phyloP scores from a whole-genome alignment of 2,888 invertebrate genomes.

The Polydrusus tereticollis region DNA sequence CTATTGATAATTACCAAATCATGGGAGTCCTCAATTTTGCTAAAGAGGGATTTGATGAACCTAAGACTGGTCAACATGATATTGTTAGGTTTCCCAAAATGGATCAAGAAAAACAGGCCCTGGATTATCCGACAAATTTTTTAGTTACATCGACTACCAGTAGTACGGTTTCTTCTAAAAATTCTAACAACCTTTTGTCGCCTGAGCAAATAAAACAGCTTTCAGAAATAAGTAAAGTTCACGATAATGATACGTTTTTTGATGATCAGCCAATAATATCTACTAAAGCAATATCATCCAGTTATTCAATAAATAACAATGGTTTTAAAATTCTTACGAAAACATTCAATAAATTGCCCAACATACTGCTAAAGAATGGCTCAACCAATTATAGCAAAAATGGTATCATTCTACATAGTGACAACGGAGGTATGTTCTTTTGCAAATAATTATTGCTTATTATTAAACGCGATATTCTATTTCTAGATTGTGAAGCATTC shows the following conservation, averaged over 20 bases:
- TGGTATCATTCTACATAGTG: background rate
- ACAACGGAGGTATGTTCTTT: slow-evolving; percentile 17
- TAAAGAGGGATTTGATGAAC: slow-evolving; percentile 53
- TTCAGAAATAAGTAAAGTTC: slow-evolving; percentile 72
- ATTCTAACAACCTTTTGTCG: slow-evolving; percentile 55
- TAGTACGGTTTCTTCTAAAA: slow-evolving; percentile 25
- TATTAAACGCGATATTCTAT: too few species aligned
- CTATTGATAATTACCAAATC: slow-evolving; percentile 58
- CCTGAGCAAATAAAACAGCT: slow-evolving; percentile 68
- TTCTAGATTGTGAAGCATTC: slow-evolving; percentile 52
- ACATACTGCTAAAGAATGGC: slow-evolving; percentile 33
- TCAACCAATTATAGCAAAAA: slow-evolving; percentile 23
- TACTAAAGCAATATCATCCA: slow-evolving; percentile 74
- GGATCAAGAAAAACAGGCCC: slow-evolving; percentile 52
- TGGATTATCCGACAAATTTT: slow-evolving; percentile 54
- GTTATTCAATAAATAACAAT: slow-evolving; percentile 74
- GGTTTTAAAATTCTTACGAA: slow-evolving; percentile 78
- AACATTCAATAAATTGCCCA: slow-evolving; percentile 72
- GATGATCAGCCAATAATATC: slow-evolving; percentile 70
- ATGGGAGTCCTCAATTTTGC: slow-evolving; percentile 61
- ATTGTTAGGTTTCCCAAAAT: slow-evolving; percentile 58
- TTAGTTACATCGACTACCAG: slow-evolving; percentile 50
- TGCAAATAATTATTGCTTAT: too few species aligned
- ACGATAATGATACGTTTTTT: slow-evolving; percentile 68
- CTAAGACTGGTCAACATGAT: slow-evolving; percentile 42